Percentiles rank a stretch among this genome's conserved stretches.
Conservation (phyloP, 2,113 vertebrate species). For the Thinocorus orbignyianus region DNA sequence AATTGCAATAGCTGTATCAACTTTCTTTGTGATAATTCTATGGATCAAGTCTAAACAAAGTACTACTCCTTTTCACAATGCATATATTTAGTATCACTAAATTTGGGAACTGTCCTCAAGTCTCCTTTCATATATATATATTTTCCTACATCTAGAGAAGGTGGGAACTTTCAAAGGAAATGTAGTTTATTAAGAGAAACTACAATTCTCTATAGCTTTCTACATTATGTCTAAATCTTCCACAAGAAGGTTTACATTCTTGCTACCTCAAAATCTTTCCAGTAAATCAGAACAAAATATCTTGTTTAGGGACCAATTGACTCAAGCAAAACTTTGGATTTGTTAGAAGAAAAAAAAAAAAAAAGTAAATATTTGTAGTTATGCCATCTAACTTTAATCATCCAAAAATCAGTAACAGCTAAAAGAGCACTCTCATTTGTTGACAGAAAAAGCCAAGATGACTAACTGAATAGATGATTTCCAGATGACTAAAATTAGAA, state of each 20-base stretch:
- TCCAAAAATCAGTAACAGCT: background rate
- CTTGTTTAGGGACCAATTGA: background rate
- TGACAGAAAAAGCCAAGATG: background rate
- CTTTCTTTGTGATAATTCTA: background rate
- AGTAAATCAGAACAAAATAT: background rate
- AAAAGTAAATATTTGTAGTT: background rate
- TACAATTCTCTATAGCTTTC: background rate
- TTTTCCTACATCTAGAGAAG: background rate
- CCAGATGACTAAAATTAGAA: background rate
- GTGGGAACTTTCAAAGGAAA: background rate
- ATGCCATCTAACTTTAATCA: background rate
- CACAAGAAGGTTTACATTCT: background rate
- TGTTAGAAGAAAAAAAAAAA: background rate
- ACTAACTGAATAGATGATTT: background rate
- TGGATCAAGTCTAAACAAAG: background rate
- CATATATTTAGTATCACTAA: background rate
- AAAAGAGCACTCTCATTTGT: background rate
- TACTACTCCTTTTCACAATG: background rate
- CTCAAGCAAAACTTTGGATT: background rate
- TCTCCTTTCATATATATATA: background rate
- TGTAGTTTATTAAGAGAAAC: background rate
- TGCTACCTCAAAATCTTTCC: background rate
- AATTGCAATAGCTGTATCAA: background rate
- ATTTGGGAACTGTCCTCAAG: background rate
- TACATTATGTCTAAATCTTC: background rate